Base-by-base conservation (phyloP, 1,140 invertebrate genomes). In the Leptinotarsa texana region DNA sequence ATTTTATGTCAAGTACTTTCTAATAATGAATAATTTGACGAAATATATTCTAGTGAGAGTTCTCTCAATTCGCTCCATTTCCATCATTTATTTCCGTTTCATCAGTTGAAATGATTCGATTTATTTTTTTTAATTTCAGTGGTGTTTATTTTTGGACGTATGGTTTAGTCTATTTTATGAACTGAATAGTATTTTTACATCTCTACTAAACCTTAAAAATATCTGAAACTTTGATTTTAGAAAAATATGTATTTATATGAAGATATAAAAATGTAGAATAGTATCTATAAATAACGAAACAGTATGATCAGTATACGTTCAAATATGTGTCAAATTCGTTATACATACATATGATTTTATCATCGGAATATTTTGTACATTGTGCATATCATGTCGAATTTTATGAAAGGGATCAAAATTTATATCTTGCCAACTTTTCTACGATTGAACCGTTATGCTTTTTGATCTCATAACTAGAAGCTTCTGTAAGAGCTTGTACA, bases 351-450 rank as follows among this genome's bases (percentile, higher is more conserved):
- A 42, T 42, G 33, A 42, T 57, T 57, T 57, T n/a, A 57, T 57
- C 51, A 57, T 18, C n/a, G 51, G 17, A 57, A 57, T 57, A 57
- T 57, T 57, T 57, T 57, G 51, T 57, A 57, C 51, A 57, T 57
- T 57, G 51, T 57, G 51, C 51, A 57, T 57, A 57, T 57, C 17
- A 57, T 57, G n/a, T 57, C n/a, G 51, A 57, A 15, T 57, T 57
- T 57, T 18, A 57, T 57, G 51, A 18, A 57, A 57, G 51, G 51
- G 51, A 57, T 57, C 51, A 57, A 57, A 57, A 57, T 57, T 57
- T 57, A 57, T 57, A 57, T n/a, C 17, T 57, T 57, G 51, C 51
- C 51, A 57, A 57, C 51, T 57, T 57, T 57, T 57, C 51, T 57
- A 57, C 51, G 13, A 57, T 17, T 57, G n/a, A 57, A 57, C 51